A percentile compares a stretch with the other conserved stretches of the same genome.
Evolutionary conservation across 2,113 vertebrate species (phyloP).

Genomic region (Furnarius figulus): DNA sequence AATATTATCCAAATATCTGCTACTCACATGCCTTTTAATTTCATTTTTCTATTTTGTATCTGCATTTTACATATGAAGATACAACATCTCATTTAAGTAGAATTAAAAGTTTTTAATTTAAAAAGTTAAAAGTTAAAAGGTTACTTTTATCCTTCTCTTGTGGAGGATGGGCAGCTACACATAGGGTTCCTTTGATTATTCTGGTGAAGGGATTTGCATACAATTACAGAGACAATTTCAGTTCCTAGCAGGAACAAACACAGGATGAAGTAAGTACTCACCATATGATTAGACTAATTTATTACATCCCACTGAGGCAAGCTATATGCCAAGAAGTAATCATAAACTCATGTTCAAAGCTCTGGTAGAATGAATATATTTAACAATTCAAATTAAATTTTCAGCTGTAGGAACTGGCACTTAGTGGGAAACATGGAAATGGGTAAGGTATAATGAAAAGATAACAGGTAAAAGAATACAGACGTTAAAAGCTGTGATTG

Average conservation of each 20-base stretch:
- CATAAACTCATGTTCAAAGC: slow-evolving; percentile 61
- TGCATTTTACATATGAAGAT: slow-evolving; percentile 16
- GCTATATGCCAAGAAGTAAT: slow-evolving; percentile 64
- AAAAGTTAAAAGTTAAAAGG: not conserved
- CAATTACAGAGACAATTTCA: slow-evolving; percentile 73
- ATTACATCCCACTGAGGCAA: slow-evolving; percentile 58
- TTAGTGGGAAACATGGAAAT: slow-evolving; percentile 27
- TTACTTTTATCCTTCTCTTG: slow-evolving; percentile 48
- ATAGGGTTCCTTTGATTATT: slow-evolving; percentile 62
- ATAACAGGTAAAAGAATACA: not conserved
- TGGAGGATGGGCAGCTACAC: slow-evolving; percentile 21
- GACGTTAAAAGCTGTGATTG: not conserved
- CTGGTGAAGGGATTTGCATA: slow-evolving; percentile 72
- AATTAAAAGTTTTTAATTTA: slow-evolving; percentile 31
- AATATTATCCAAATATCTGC: not conserved
- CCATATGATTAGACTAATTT: slow-evolving; percentile 74
- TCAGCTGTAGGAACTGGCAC: slow-evolving; percentile 31
- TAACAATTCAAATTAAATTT: slow-evolving; percentile 66
- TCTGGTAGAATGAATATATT: slow-evolving; percentile 44
- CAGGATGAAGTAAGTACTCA: slow-evolving; percentile 64
- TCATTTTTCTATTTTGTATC: slow-evolving; percentile 37
- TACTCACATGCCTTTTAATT: not conserved
- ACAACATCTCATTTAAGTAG: slow-evolving; percentile 41
- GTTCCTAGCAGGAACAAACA: slow-evolving; percentile 65
- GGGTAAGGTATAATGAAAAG: not conserved